Evolutionary conservation across 2,888 invertebrate species (phyloP), one percentile per base, ranked within the genome.

Genomic region (Tachina fera): DNA sequence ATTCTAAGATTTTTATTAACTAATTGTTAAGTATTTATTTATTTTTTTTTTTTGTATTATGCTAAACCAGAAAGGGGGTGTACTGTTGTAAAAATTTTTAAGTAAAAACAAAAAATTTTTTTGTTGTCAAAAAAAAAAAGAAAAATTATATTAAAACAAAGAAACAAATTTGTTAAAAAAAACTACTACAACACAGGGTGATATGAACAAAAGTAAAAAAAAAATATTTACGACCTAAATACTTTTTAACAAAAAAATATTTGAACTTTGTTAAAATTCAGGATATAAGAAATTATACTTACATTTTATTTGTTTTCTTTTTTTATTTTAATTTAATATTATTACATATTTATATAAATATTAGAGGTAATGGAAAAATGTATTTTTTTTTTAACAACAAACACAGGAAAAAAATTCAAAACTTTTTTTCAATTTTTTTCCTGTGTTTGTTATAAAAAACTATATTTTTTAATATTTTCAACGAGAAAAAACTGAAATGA

Each of bases 101-200:
- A 89, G 89, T 85, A 86, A 76, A 8, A 72, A 60, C 65, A 65
- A 72, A 43, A 56, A 65, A 41, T 41, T 70, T 68, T n/a, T 74
- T 70, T 79, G 77, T 84, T 80, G 83, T 79, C 70, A 70, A 74
- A 72, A 74, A 81, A 56, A 19, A 9, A 56, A 71, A 68, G 39
- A n/a, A n/a, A n/a, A 63, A 61, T 45, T 41, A 63, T 13, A 56
- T 70, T 53, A 68, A 67, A 67, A 39, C 43, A 49, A 53, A 58
- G 49, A 58, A 65, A 67, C 4, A 51, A 61, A 43, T 61, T 81
- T 47, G 31, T 31, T 56, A 71, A 88, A 84, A 88, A 84, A 88
- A 86, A 88, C 88, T 87, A 90, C 90, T 90, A 91, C 91, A 91
- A 91, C 89, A 91, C 91, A 91, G 91, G 91, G 91, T 92, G 91